Conservation (phyloP, 2,797 vertebrate genomes). For the Enteromius anoplus region DNA sequence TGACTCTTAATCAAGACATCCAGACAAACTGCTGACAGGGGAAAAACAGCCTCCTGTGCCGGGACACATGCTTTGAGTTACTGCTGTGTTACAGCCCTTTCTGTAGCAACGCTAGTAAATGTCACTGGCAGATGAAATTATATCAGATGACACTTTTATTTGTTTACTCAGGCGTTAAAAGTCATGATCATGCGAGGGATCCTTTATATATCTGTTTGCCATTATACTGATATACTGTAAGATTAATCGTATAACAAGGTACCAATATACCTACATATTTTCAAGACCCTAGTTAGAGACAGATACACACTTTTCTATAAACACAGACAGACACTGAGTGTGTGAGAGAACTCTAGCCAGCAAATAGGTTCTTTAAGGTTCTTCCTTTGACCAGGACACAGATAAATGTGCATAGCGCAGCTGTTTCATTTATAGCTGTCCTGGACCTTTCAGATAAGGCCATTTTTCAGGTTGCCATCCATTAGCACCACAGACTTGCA, state of each 20-base stretch:
- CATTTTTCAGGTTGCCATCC: slow-evolving; percentile 77
- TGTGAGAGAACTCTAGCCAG: background rate
- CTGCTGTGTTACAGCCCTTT: slow-evolving; percentile 36
- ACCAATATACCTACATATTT: background rate
- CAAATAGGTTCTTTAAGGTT: slow-evolving; percentile 66
- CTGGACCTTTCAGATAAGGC: slow-evolving; percentile 76
- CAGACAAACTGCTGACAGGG: slow-evolving; percentile 34
- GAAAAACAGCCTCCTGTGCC: slow-evolving; percentile 45
- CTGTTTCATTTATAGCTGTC: slow-evolving; percentile 80
- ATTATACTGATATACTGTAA: slow-evolving; percentile 41
- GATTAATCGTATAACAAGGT: background rate
- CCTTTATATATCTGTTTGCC: background rate
- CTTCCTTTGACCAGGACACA: slow-evolving; percentile 65
- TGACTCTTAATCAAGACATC: slow-evolving; percentile 48
- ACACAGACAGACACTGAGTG: background rate
- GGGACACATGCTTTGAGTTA: slow-evolving; percentile 52
- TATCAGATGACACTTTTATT: slow-evolving; percentile 47
- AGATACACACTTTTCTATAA: background rate
- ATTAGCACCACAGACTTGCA: slow-evolving; percentile 75
- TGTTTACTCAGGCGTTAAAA: slow-evolving; percentile 47
- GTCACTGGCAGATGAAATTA: slow-evolving; percentile 48
- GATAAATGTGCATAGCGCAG: slow-evolving; percentile 73
- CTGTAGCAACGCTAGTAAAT: slow-evolving; percentile 53
- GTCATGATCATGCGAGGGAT: slow-evolving; percentile 24
- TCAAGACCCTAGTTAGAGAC: background rate